Evolutionary conservation across 1,140 invertebrate genomes (phyloP).

Genomic region (Lineus longissimus): DNA sequence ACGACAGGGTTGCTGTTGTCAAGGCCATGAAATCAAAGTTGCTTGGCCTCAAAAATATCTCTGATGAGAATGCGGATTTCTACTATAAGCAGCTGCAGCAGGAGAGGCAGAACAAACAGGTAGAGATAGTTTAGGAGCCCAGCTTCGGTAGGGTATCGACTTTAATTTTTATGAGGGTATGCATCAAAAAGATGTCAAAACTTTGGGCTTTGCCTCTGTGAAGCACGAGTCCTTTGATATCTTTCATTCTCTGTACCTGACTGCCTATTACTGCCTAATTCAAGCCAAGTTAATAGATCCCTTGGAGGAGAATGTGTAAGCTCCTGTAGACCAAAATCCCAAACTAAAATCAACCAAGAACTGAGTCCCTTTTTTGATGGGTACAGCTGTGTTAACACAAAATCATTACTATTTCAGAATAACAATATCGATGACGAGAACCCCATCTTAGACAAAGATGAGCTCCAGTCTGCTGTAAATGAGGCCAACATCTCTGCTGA

Average conservation of each 20-base stretch:
- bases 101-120: constrained; percentile 31
- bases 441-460: constrained; percentile 41
- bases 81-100: constrained; percentile 34
- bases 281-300: too few relatives aligned
- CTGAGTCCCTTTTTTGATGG: too few relatives aligned
- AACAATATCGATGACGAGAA: constrained; percentile 38
- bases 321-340: too few relatives aligned
- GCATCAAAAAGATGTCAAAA: neutral
- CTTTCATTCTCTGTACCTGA: too few relatives aligned
- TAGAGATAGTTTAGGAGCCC: too few relatives aligned
- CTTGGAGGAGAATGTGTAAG: too few relatives aligned
- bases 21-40: constrained; percentile 50
- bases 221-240: neutral
- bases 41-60: constrained; percentile 43
- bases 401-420: constrained; percentile 12
- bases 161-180: constrained; percentile 2
- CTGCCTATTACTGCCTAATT: too few relatives aligned
- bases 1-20: constrained; percentile 48
- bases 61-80: constrained; percentile 42
- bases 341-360: too few relatives aligned
- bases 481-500: constrained; percentile 48
- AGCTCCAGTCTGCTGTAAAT: constrained; percentile 45
- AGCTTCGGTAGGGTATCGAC: neutral
- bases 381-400: neutral
- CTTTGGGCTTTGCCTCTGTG: neutral